Conservation (phyloP, 2,888 invertebrate species). For the Drosophila hamatofila region DNA sequence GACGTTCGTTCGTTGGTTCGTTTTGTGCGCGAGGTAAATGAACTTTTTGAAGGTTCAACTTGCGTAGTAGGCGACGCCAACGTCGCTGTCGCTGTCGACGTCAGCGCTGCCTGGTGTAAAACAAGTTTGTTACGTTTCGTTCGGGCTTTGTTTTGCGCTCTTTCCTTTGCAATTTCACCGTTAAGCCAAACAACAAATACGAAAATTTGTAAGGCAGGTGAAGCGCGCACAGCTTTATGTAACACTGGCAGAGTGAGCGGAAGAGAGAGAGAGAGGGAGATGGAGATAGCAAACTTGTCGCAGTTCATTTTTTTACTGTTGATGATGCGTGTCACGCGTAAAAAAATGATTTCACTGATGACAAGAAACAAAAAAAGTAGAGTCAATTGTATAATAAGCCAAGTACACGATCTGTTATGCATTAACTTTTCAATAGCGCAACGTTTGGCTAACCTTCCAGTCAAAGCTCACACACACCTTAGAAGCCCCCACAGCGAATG, state of each 20-base stretch:
- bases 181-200: constrained; percentile 58
- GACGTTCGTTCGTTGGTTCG: constrained; percentile 43
- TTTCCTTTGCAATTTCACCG: constrained; percentile 80
- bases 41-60: constrained; percentile 85
- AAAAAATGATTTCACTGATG: constrained; percentile 71
- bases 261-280: not conserved
- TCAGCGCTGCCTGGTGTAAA: constrained; percentile 56
- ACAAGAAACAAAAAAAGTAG: constrained; percentile 35
- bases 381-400: constrained; percentile 64
- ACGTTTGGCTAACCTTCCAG: constrained; percentile 38
- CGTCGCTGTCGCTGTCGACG: constrained; percentile 22
- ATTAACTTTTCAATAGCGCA: constrained; percentile 19
- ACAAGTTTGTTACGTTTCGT: constrained; percentile 80
- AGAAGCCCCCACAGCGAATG: constrained; percentile 13
- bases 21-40: constrained; percentile 81
- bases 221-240: constrained; percentile 68
- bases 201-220: constrained; percentile 64
- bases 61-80: constrained; percentile 75
- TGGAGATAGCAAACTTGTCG: constrained; percentile 21
- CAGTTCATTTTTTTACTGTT: constrained; percentile 24
- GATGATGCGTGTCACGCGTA: constrained; percentile 72
- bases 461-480: constrained; percentile 33
- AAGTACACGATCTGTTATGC: constrained; percentile 20
- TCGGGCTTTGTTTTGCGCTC: constrained; percentile 53
- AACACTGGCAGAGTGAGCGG: constrained; percentile 35